Percentiles rank a stretch among this genome's conserved stretches.
Conservation (phyloP, 2,888 invertebrate species). For the Macrophya alboannulata region DNA sequence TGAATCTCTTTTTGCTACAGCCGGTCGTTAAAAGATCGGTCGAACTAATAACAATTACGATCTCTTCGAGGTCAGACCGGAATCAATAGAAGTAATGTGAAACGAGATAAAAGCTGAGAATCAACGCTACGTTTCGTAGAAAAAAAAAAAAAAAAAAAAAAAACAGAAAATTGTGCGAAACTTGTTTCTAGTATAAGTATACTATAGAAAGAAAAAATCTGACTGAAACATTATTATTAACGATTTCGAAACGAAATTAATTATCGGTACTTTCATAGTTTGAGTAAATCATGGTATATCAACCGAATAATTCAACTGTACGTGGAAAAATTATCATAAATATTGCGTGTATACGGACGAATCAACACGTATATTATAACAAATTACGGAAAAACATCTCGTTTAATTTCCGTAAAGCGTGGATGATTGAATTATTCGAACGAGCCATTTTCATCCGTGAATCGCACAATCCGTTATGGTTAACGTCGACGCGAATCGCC, state of each 20-base stretch:
- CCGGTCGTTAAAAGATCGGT: constrained; percentile 48
- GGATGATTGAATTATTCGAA: constrained; percentile 48
- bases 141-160: not conserved
- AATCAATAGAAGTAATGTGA: constrained; percentile 35
- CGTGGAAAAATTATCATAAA: not conserved
- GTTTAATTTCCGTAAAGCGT: constrained; percentile 48
- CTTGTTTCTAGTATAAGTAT: not conserved
- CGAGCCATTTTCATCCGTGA: constrained; percentile 53
- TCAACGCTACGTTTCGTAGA: not conserved
- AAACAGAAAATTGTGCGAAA: not conserved
- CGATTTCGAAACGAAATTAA: constrained; percentile 7
- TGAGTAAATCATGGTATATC: not conserved
- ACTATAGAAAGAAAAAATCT: not conserved
- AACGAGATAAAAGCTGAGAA: constrained; percentile 34
- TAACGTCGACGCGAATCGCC: constrained; percentile 49
- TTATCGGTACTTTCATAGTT: constrained; percentile 4
- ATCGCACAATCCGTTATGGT: constrained; percentile 46
- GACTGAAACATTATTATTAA: not conserved
- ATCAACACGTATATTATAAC: constrained; percentile 1
- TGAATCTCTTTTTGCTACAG: constrained; percentile 47
- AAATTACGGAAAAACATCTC: constrained; percentile 32
- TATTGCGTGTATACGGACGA: not conserved
- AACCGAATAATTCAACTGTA: too few relatives aligned
- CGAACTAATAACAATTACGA: constrained; percentile 51
- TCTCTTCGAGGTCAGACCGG: constrained; percentile 35